phyloP scores from a whole-genome alignment of 1,140 invertebrate genomes.

The Drosophila sp. region DNA sequence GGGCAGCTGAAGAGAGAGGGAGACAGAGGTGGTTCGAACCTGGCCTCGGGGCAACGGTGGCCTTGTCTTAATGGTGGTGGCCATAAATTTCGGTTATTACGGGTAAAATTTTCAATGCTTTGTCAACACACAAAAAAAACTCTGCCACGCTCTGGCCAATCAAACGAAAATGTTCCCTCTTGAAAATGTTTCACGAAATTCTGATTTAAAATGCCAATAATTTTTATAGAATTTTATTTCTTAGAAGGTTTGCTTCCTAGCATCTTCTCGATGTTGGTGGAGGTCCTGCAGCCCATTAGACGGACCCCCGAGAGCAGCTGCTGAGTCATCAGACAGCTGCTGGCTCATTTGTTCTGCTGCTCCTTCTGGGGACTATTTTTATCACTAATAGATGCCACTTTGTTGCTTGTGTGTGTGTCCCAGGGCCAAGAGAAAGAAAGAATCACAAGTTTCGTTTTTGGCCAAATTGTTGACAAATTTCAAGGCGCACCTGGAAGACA shows the following conservation, averaged over 20 bases:
- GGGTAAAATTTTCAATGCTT: constrained; percentile 27
- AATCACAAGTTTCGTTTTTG: constrained; percentile 66
- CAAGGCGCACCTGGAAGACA: constrained; percentile 78
- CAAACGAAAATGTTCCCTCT: constrained; percentile 44
- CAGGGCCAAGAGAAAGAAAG: constrained; percentile 46
- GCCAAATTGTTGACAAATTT: constrained; percentile 80
- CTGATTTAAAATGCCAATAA: constrained; percentile 70
- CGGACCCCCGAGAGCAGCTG: constrained; percentile 45
- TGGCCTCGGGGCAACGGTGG: constrained; percentile 31
- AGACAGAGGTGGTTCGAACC: neutral
- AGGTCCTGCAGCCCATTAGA: constrained; percentile 21
- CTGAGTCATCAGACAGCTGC: constrained; percentile 68
- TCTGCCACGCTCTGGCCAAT: constrained; percentile 22
- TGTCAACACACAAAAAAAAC: constrained; percentile 20
- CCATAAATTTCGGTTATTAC: constrained; percentile 58
- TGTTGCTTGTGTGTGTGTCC: constrained; percentile 38
- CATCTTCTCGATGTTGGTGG: neutral
- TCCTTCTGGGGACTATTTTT: constrained; percentile 57
- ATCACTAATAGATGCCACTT: constrained; percentile 78
- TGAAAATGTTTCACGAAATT: constrained; percentile 40
- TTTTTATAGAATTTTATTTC: constrained; percentile 41
- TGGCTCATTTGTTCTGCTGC: constrained; percentile 57
- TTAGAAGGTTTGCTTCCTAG: neutral
- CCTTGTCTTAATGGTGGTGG: constrained; percentile 45
- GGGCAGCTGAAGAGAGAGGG: neutral